phyloP scores from a whole-genome alignment of 2,113 vertebrate species.

The Malurus cyaneus region DNA sequence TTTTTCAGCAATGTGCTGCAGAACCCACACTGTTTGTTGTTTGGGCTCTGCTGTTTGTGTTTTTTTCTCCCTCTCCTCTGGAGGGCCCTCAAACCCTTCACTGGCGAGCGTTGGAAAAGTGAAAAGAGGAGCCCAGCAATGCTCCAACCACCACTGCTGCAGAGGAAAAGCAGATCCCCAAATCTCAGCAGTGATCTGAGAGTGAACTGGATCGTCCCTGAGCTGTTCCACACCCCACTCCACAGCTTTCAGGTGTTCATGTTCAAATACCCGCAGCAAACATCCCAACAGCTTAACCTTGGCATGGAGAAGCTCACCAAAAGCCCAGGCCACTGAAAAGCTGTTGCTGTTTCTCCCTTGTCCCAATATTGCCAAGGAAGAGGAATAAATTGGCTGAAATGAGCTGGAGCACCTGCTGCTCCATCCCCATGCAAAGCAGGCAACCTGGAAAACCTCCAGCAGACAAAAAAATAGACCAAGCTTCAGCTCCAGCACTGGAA shows the following conservation, averaged over 20 bases:
- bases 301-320: background rate
- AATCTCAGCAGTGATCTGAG: background rate
- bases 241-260: background rate
- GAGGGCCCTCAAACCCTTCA: background rate
- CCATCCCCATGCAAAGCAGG: rapidly evolving
- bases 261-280: background rate
- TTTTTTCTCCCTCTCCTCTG: background rate
- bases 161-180: background rate
- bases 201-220: background rate
- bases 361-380: rapidly evolving
- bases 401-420: background rate
- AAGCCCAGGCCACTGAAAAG: background rate
- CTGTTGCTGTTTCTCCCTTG: background rate
- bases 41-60: background rate
- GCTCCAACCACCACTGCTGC: background rate
- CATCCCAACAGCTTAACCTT: background rate
- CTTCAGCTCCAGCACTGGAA: background rate
- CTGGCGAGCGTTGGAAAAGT: background rate
- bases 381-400: background rate
- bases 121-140: background rate
- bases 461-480: background rate
- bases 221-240: background rate
- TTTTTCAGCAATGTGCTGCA: background rate
- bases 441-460: background rate
- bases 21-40: background rate